phyloP scores from a whole-genome alignment of 2,888 invertebrate species.

The Cremastinae sp. region DNA sequence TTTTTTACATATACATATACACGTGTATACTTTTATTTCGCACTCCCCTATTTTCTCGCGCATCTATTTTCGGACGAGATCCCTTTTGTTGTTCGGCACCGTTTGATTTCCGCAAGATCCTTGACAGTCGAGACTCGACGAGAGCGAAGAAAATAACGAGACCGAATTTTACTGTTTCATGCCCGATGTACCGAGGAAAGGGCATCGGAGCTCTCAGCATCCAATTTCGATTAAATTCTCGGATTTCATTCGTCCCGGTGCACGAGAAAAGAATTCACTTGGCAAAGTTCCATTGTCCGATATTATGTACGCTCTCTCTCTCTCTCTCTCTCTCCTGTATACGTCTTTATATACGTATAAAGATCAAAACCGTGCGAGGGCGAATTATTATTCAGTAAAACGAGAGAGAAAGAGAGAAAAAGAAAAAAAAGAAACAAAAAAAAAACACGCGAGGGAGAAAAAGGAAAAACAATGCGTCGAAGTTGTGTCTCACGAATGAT shows the following conservation, averaged over 20 bases:
- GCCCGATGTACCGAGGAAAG: too few species aligned
- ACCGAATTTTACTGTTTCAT: too few species aligned
- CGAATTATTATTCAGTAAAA: neutral
- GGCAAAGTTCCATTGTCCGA: neutral
- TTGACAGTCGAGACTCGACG: too few species aligned
- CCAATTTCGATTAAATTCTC: neutral
- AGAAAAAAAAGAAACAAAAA: neutral
- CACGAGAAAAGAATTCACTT: slow-evolving; percentile 7
- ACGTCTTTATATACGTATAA: slow-evolving; percentile 42
- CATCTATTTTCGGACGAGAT: too few species aligned
- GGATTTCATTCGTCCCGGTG: slow-evolving; percentile 1
- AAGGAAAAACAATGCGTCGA: slow-evolving; percentile 11
- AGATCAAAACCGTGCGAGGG: slow-evolving; percentile 15
- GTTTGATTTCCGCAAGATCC: too few species aligned
- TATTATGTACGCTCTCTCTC: slow-evolving; percentile 7
- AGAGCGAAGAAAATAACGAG: too few species aligned
- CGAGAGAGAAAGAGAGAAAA: slow-evolving; percentile 17
- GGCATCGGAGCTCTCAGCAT: too few species aligned
- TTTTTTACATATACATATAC: too few species aligned
- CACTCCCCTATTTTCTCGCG: too few species aligned
- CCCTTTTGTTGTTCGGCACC: too few species aligned
- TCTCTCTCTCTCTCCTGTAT: slow-evolving; percentile 15
- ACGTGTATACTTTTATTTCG: too few species aligned
- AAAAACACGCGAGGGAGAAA: neutral
- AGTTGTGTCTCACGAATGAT: too few species aligned